phyloP scores from a whole-genome alignment of 2,888 invertebrate species.

The Keiferia lycopersicella region DNA sequence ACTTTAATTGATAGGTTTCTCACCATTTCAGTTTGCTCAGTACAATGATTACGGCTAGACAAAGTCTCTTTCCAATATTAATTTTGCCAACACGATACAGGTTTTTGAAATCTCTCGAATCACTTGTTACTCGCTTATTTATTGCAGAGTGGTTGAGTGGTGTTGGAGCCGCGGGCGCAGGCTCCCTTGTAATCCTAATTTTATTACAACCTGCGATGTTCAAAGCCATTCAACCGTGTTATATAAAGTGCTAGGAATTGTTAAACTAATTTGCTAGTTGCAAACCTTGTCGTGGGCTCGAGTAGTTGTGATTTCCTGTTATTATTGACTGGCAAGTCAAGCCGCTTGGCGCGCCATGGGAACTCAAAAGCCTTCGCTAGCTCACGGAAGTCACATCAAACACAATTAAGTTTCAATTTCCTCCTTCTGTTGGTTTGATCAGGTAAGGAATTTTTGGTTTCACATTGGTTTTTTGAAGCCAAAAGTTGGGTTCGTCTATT shows the following conservation, averaged over 20 bases:
- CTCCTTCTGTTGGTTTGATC: not conserved
- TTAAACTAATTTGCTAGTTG: constrained; percentile 37
- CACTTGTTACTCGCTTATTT: constrained; percentile 15
- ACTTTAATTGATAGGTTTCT: not conserved
- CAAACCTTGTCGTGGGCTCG: constrained; percentile 32
- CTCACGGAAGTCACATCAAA: constrained; percentile 24
- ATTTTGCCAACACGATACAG: constrained; percentile 13
- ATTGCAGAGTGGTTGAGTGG: constrained; percentile 6
- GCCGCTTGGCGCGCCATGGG: constrained; percentile 32
- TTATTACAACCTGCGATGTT: constrained; percentile 4
- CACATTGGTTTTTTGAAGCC: no score
- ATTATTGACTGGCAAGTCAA: constrained; percentile 39
- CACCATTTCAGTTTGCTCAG: not conserved
- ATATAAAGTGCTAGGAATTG: constrained; percentile 28
- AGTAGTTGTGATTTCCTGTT: constrained; percentile 42
- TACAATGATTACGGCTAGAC: not conserved
- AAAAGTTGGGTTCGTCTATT: no score
- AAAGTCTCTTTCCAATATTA: not conserved
- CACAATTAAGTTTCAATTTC: constrained; percentile 21
- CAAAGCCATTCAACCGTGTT: constrained; percentile 2
- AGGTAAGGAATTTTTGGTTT: not conserved
- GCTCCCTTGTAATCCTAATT: constrained; percentile 16
- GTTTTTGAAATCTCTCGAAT: constrained; percentile 14
- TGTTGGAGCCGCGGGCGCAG: constrained; percentile 8
- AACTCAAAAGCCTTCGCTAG: constrained; percentile 27